Evolutionary conservation across 2,888 invertebrate genomes (phyloP).

Genomic region (Eupithecia abbreviata): DNA sequence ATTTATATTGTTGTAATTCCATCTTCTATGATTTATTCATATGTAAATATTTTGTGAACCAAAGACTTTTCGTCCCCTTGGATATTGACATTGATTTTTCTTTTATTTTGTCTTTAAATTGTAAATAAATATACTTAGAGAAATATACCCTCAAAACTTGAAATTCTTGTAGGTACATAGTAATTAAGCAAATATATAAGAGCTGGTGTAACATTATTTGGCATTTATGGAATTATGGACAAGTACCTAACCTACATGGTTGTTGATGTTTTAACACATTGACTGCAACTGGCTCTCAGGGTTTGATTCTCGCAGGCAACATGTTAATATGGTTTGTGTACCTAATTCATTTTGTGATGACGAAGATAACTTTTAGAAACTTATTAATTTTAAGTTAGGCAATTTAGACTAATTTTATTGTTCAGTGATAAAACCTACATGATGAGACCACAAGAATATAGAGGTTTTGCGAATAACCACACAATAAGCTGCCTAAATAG

Average conservation of each 20-base stretch:
- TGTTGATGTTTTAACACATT: neutral
- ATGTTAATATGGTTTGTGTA: neutral
- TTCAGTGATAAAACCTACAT: conserved; percentile 36
- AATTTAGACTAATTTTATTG: conserved; percentile 53
- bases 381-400: conserved; percentile 44
- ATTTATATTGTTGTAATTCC: conserved; percentile 65
- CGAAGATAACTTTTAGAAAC: neutral
- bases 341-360: conserved; percentile 38
- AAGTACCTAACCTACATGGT: neutral
- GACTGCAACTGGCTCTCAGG: neutral
- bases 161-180: conserved; percentile 58
- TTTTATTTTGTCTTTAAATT: conserved; percentile 54
- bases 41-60: conserved; percentile 77
- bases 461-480: conserved; percentile 54
- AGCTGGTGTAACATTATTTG: conserved; percentile 60
- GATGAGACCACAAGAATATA: conserved; percentile 44
- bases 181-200: conserved; percentile 49
- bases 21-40: conserved; percentile 55
- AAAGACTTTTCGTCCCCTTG: conserved; percentile 77
- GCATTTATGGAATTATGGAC: conserved; percentile 58
- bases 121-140: conserved; percentile 57
- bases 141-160: conserved; percentile 60
- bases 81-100: conserved; percentile 57
- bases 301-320: neutral
- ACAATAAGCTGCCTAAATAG: conserved; percentile 74